A percentile compares a stretch with the other conserved stretches of the same genome.
These are phyloP conservation scores for Oikopleura dioica DNA, from an alignment of 23 tunicate genomes.

Conservation along the genomic window DNA sequence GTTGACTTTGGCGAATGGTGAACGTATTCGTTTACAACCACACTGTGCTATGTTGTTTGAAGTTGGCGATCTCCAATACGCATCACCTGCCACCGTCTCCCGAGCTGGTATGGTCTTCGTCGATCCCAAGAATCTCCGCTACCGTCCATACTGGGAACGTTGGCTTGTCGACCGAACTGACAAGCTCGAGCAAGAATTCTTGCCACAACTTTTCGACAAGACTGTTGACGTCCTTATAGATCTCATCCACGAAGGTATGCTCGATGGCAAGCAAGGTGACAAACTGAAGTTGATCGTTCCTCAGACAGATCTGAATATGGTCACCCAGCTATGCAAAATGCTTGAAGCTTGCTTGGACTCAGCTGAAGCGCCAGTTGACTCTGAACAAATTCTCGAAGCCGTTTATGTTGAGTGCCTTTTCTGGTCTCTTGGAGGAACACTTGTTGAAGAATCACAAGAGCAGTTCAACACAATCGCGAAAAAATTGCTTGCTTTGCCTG, in stretches of 20 bases:
- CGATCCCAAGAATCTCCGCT: conserved; percentile 84
- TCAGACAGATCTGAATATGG: conserved; percentile 73
- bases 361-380: background rate
- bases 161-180: conserved; percentile 36
- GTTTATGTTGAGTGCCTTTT: conserved; percentile 64
- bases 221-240: conserved; percentile 43
- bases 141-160: conserved; percentile 78
- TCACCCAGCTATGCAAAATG: conserved; percentile 86
- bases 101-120: conserved; percentile 99
- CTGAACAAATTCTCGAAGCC: conserved; percentile 45
- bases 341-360: conserved; percentile 32
- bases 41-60: conserved; percentile 96
- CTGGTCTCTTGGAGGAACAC: conserved; percentile 93
- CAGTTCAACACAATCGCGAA: conserved; percentile 29
- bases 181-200: conserved; percentile 48
- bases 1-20: conserved; percentile 92
- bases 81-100: conserved; percentile 97
- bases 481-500: background rate
- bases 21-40: conserved; percentile 56
- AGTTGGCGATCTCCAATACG: conserved; percentile 95
- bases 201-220: conserved; percentile 48
- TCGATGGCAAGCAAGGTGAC: conserved; percentile 67
- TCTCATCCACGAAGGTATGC: conserved; percentile 64
- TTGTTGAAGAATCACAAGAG: conserved; percentile 41
- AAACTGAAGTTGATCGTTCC: conserved; percentile 77